Evolutionary conservation across 2,113 vertebrate species (phyloP), one percentile per base, ranked within the genome.

Genomic region (Phylloscopus trochilus): DNA sequence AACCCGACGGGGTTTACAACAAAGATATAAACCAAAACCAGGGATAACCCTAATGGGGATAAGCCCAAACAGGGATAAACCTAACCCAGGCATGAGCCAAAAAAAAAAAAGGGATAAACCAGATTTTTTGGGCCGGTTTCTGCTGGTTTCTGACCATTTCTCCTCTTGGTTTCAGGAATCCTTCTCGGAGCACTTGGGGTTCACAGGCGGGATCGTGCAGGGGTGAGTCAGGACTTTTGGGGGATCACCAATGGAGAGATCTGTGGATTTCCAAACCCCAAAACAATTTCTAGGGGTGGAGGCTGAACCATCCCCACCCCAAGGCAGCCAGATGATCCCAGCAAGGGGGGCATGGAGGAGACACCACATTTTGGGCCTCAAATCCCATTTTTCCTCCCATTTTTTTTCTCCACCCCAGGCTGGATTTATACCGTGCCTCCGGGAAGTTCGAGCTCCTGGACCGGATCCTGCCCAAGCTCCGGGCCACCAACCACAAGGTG

Each of bases 391-490:
- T 35, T 26, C 8, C 8, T 35, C 66, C 13, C 2, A 0, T 46
- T 70, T n/a, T n/a, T n/a, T 63, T 31, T 7, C 1, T 19, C 27
- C 37, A 2, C 5, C 2, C n/a, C 26, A 99, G 99, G 8, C 95
- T 98, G 27, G 99, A 99, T 87, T 96, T 99, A 18, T 99, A 99
- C 97, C 99, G 99, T 2, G 98, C 99, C 72, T 99, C 99, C 0
- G 99, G 99, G 33, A 99, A 99, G 80, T 99, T 99, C 5, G 99
- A 99, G 96, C 98, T 99, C n/a, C 98, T 99, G 9, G 99, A 99
- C 83, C 97, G 99, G 9, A 99, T 99, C 75, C 98, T 99, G 39
- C 99, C 99, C 92, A 99, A 99, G 47, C 98, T 99, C 16, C 96
- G 99, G 30, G 99, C 98, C 92, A 99, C 99, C 95, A 98, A 98